Evolutionary conservation across 2,113 vertebrate species (phyloP).

Genomic region (Oncorhynchus clarkii): DNA sequence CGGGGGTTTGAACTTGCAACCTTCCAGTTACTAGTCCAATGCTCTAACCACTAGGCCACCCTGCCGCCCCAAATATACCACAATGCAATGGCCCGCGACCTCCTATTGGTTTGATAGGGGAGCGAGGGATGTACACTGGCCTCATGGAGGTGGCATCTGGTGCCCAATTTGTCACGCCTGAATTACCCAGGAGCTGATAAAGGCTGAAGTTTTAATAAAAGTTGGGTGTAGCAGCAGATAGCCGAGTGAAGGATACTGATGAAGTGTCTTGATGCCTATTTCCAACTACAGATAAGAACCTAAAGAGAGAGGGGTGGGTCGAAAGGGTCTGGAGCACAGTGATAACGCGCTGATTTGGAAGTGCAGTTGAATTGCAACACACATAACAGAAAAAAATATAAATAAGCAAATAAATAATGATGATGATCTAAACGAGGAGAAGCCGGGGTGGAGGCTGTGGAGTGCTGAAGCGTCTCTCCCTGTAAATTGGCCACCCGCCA

Average conservation of each 20-base stretch:
- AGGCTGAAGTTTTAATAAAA: conserved; percentile 99
- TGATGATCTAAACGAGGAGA: conserved; percentile 77
- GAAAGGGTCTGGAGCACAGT: conserved; percentile 78
- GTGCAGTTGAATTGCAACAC: conserved; percentile 68
- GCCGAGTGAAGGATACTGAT: conserved; percentile 97
- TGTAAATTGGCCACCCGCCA: conserved; percentile 93
- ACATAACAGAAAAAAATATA: conserved; percentile 37
- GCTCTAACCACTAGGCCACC: no score
- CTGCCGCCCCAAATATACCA: conserved; percentile 48
- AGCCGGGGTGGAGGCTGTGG: conserved; percentile 78
- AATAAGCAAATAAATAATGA: conserved; percentile 81
- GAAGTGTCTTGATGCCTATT: conserved; percentile 99
- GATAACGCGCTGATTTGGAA: conserved; percentile 71
- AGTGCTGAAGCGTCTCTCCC: conserved; percentile 85
- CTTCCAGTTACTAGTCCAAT: no score
- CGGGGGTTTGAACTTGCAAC: no score
- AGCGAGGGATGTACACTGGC: conserved; percentile 66
- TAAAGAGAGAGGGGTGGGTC: conserved; percentile 74
- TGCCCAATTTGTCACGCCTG: conserved; percentile 97
- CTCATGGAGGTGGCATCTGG: conserved; percentile 80
- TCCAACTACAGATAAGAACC: conserved; percentile 93
- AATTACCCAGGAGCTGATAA: conserved; percentile 98
- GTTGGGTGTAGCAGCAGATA: conserved; percentile 95
- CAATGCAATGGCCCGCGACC: conserved; percentile 65
- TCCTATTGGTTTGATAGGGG: conserved; percentile 72